Evolutionary conservation across 2,113 vertebrate genomes (phyloP).

Genomic region (Tursiops truncatus): DNA sequence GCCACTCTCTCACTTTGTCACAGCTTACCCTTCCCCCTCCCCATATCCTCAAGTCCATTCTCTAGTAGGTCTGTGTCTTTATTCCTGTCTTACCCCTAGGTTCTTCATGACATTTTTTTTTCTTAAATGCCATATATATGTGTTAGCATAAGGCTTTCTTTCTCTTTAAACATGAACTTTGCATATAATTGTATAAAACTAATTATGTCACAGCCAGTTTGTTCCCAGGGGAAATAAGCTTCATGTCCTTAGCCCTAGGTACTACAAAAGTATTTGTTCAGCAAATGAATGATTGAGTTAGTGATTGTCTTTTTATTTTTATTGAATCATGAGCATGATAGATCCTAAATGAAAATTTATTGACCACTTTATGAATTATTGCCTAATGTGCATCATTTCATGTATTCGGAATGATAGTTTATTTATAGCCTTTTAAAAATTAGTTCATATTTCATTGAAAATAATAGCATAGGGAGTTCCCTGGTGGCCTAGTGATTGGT

Average conservation of each 20-base stretch:
- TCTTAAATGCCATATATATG: too few relatives aligned
- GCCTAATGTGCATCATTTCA: constrained; percentile 15
- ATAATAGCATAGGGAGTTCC: not conserved
- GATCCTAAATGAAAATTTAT: constrained; percentile 27
- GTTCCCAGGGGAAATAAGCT: not conserved
- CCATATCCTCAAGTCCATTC: too few relatives aligned
- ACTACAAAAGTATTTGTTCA: not conserved
- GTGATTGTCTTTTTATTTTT: constrained; percentile 24
- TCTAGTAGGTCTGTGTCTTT: too few relatives aligned
- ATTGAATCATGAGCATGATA: not conserved
- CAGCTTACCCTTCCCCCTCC: too few relatives aligned
- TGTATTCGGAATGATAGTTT: constrained; percentile 45
- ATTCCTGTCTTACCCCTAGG: too few relatives aligned
- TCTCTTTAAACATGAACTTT: not conserved
- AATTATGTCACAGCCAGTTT: not conserved
- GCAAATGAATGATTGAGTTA: not conserved
- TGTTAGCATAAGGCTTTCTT: not conserved
- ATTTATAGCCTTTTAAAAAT: not conserved
- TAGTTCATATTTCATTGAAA: constrained; percentile 31
- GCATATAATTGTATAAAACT: constrained; percentile 1
- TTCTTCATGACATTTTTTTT: too few relatives aligned
- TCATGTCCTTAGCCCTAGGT: not conserved
- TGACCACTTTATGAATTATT: constrained; percentile 31
- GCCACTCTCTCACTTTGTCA: too few relatives aligned
- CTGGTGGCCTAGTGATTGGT: not conserved